These are phyloP conservation scores for Diprion similis DNA, from an alignment of 1,140 invertebrate species.

Conservation along the genomic window DNA sequence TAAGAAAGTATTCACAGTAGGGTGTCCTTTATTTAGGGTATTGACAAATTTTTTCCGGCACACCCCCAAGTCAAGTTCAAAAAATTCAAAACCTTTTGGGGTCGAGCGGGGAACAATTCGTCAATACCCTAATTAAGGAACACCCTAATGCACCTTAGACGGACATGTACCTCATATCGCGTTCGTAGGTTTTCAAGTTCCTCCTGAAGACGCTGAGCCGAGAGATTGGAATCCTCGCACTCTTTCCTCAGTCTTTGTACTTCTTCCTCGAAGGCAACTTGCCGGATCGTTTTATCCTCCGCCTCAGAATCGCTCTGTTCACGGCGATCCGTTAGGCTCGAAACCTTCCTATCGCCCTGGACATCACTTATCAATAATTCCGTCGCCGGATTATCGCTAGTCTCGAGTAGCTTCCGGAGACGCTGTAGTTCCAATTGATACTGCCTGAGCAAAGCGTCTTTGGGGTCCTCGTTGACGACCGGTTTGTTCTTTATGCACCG, in stretches of 20 bases:
- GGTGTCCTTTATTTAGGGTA: no score
- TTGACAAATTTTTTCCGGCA: no score
- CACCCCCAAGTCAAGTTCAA: no score
- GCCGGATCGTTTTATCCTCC: not conserved
- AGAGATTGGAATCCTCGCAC: slow-evolving; percentile 50
- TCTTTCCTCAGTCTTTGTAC: slow-evolving; percentile 49
- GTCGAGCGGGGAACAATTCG: no score
- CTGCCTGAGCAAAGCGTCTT: slow-evolving; percentile 86
- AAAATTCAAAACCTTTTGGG: no score
- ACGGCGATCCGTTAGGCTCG: not conserved
- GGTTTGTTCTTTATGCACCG: slow-evolving; percentile 95
- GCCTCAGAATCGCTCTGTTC: not conserved
- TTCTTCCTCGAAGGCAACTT: slow-evolving; percentile 36
- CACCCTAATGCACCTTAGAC: no score
- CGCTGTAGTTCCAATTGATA: slow-evolving; percentile 88
- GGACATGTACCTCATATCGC: slow-evolving; percentile 34
- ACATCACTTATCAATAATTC: not conserved
- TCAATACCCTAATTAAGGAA: no score
- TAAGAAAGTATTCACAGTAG: no score
- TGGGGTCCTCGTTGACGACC: slow-evolving; percentile 91
- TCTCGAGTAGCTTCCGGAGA: slow-evolving; percentile 73
- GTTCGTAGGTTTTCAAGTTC: slow-evolving; percentile 46
- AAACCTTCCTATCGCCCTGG: slow-evolving; percentile 5
- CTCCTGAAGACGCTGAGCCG: slow-evolving; percentile 49
- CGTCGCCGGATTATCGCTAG: slow-evolving; percentile 28